phyloP scores from a whole-genome alignment of 2,113 vertebrate genomes.

The Sebastes schlegelii region DNA sequence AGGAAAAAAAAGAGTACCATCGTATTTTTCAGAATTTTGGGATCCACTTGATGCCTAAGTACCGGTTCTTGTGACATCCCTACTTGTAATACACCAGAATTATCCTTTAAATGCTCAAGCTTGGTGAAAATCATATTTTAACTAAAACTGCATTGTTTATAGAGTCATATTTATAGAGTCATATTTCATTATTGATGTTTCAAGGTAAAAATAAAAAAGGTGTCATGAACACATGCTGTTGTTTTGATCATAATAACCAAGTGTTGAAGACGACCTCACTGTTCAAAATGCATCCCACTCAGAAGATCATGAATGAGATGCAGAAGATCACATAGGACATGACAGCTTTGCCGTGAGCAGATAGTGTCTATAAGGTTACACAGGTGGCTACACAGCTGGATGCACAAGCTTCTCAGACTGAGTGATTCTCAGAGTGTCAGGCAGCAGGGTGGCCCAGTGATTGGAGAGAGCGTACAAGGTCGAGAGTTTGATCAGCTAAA shows the following conservation, averaged over 20 bases:
- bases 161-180: background rate
- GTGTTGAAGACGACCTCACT: background rate
- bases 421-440: slow-evolving; percentile 58
- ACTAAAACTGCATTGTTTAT: background rate
- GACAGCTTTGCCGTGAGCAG: slow-evolving; percentile 53
- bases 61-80: too few species aligned
- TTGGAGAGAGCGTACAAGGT: slow-evolving; percentile 63
- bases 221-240: background rate
- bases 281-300: slow-evolving; percentile 39
- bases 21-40: too few species aligned
- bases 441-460: slow-evolving; percentile 56
- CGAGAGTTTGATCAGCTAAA: slow-evolving; percentile 66
- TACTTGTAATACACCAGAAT: background rate
- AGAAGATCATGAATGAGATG: slow-evolving; percentile 35
- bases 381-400: slow-evolving; percentile 70
- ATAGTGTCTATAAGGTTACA: slow-evolving; percentile 52
- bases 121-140: background rate
- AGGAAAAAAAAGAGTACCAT: too few species aligned
- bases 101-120: background rate
- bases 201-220: background rate
- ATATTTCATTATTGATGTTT: background rate
- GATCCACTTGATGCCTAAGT: too few species aligned
- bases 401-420: slow-evolving; percentile 48
- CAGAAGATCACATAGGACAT: slow-evolving; percentile 46
- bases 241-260: background rate